A percentile compares a stretch with the other conserved stretches of the same genome.
These are phyloP conservation scores for Phenganax subtilis DNA, from an alignment of 92 coral and sea anemone genomes.

Conservation along the genomic window DNA sequence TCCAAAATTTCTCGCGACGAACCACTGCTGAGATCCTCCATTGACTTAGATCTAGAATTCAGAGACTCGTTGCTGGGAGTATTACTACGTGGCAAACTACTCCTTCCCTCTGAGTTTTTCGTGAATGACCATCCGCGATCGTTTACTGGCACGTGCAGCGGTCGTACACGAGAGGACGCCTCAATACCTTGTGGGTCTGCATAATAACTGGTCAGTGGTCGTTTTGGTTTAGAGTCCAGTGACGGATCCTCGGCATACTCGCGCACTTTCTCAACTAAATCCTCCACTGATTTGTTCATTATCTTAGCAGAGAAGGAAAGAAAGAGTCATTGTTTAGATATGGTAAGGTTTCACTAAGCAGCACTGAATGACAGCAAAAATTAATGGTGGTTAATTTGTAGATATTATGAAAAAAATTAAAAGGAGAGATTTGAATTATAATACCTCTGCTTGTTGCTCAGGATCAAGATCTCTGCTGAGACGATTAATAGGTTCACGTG, in stretches of 20 bases:
- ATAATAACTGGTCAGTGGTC: constrained; percentile 37
- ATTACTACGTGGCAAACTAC: neutral
- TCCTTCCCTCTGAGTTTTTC: neutral
- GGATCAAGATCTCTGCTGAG: constrained; percentile 23
- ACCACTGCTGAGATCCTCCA: constrained; percentile 23
- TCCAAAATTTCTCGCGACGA: neutral
- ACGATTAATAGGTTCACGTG: constrained; percentile 33
- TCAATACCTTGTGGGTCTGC: constrained; percentile 6
- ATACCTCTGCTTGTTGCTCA: constrained; percentile 36
- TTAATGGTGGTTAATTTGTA: neutral
- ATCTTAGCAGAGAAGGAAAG: constrained; percentile 4
- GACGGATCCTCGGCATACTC: constrained; percentile 32
- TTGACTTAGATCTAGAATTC: neutral
- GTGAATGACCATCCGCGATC: constrained; percentile 4
- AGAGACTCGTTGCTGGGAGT: neutral
- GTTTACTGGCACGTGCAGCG: constrained; percentile 11
- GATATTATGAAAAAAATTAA: neutral
- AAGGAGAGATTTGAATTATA: neutral
- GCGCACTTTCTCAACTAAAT: constrained; percentile 37
- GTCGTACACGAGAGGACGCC: constrained; percentile 15
- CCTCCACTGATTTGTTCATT: constrained; percentile 40
- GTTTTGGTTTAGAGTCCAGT: neutral
- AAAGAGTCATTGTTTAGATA: neutral
- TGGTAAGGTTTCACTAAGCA: too few species aligned
- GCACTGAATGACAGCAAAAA: neutral